These are phyloP conservation scores for Drosophila algonquin DNA, from an alignment of 2,888 invertebrate species.

Conservation along the genomic window DNA sequence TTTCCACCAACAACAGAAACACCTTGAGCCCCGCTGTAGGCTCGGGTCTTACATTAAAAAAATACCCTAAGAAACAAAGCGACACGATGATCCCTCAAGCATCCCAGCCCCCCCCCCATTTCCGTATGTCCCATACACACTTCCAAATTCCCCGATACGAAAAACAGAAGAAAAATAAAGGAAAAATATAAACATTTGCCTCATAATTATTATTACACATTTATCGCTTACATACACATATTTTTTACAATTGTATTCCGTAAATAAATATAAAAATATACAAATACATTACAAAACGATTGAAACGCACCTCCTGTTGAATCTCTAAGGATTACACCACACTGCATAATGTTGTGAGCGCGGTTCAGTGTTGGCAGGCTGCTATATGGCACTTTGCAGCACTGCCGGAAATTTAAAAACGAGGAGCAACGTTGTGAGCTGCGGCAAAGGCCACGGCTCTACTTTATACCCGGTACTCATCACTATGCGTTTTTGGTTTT, in stretches of 20 bases:
- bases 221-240: conserved; percentile 64
- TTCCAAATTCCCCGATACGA: conserved; percentile 4
- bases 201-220: conserved; percentile 60
- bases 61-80: not conserved
- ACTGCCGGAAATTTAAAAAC: no score
- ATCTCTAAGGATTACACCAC: not conserved
- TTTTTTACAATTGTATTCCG: conserved; percentile 70
- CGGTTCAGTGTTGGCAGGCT: no score
- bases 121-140: conserved; percentile 7
- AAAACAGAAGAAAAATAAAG: conserved; percentile 27
- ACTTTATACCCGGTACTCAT: no score
- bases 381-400: no score
- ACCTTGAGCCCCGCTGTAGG: conserved; percentile 37
- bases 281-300: not conserved
- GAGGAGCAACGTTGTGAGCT: no score
- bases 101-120: not conserved
- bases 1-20: conserved; percentile 49
- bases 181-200: conserved; percentile 64
- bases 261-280: conserved; percentile 51
- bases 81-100: conserved; percentile 20
- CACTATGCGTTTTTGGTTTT: no score
- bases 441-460: no score
- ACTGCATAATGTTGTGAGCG: no score
- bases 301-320: not conserved
- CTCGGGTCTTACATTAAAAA: conserved; percentile 51